Conservation (phyloP, 2,888 invertebrate genomes). For the Caenorhabditis angaria region DNA sequence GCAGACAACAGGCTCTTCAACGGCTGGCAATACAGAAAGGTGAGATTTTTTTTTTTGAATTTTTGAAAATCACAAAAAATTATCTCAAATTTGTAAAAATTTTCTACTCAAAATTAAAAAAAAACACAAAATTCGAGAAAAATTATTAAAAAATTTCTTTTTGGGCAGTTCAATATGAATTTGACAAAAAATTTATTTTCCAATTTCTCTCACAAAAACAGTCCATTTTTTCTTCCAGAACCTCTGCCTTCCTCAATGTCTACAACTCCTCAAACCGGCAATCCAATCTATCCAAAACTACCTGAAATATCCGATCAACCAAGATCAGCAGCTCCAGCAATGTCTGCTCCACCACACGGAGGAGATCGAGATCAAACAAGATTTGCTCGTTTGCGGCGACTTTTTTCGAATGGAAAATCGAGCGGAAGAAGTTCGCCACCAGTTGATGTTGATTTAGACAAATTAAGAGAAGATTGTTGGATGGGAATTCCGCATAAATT, state of each 20-base stretch:
- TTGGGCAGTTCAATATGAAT: not conserved
- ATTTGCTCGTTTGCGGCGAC: constrained; percentile 51
- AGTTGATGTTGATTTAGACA: constrained; percentile 55
- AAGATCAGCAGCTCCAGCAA: constrained; percentile 30
- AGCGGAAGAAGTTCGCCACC: constrained; percentile 51
- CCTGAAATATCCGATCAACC: constrained; percentile 56
- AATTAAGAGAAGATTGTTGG: constrained; percentile 78
- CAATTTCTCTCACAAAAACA: not conserved
- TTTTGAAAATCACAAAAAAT: not conserved
- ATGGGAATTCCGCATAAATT: constrained; percentile 93
- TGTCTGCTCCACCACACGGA: constrained; percentile 44
- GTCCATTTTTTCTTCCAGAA: constrained; percentile 26
- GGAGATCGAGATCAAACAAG: constrained; percentile 55
- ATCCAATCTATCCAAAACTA: constrained; percentile 56
- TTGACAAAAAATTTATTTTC: not conserved
- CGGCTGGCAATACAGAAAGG: constrained; percentile 68
- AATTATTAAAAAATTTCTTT: not conserved
- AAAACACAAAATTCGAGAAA: not conserved
- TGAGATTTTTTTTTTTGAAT: constrained; percentile 22
- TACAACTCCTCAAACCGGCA: constrained; percentile 41
- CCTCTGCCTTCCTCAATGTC: constrained; percentile 46
- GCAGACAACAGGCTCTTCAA: constrained; percentile 66
- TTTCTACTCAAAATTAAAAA: not conserved
- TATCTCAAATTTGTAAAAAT: not conserved
- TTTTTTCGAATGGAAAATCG: constrained; percentile 48